phyloP scores from a whole-genome alignment of 2,113 vertebrate genomes.

The Pungitius pungitius region DNA sequence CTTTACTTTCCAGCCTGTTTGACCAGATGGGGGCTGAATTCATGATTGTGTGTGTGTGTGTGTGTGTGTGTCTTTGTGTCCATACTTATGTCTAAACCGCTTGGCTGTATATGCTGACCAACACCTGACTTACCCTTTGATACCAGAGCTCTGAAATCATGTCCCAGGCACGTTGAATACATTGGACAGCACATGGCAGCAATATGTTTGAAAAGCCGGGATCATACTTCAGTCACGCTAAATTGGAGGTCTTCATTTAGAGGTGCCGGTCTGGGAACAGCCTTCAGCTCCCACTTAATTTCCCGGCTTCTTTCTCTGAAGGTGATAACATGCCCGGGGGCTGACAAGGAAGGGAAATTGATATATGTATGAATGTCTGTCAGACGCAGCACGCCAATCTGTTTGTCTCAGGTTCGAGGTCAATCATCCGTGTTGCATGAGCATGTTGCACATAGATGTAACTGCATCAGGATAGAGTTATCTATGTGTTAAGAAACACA shows the following conservation, averaged over 20 bases:
- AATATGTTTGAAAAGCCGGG: constrained; percentile 64
- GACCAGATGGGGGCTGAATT: constrained; percentile 51
- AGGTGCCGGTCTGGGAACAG: constrained; percentile 58
- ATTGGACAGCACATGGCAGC: constrained; percentile 79
- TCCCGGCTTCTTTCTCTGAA: constrained; percentile 55
- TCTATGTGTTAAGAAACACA: constrained; percentile 31
- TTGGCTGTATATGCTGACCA: constrained; percentile 35
- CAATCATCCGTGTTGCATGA: constrained; percentile 31
- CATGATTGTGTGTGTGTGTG: constrained; percentile 31
- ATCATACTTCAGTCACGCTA: constrained; percentile 73
- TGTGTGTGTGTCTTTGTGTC: constrained; percentile 11
- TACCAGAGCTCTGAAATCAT: constrained; percentile 54
- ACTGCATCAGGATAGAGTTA: constrained; percentile 4
- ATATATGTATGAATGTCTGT: constrained; percentile 55
- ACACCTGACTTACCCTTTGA: constrained; percentile 66
- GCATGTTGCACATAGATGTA: constrained; percentile 8
- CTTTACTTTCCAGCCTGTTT: constrained; percentile 39
- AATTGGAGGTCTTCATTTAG: constrained; percentile 71
- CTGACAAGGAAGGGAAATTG: constrained; percentile 60
- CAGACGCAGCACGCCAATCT: constrained; percentile 31
- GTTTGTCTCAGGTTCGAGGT: constrained; percentile 46
- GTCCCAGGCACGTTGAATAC: constrained; percentile 65
- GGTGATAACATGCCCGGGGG: constrained; percentile 75
- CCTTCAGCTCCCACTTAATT: constrained; percentile 62
- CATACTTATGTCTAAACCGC: constrained; percentile 16